A percentile compares a stretch with the other conserved stretches of the same genome.
Conservation (phyloP, 2,888 invertebrate species). For the Oligia strigilis region DNA sequence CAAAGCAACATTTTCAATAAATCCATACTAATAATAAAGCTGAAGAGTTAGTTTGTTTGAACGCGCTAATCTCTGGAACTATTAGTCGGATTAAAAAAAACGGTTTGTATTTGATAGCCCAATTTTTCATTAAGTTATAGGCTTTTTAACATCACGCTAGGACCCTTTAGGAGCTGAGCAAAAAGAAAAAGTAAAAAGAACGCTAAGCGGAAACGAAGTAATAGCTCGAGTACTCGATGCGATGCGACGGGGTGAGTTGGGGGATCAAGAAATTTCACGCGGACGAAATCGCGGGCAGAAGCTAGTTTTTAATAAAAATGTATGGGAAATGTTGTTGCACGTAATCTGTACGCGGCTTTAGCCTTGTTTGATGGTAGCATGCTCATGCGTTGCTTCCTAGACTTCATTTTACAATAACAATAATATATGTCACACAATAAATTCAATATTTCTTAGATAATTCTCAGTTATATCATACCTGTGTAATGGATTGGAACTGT, state of each 20-base stretch:
- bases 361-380: constrained; percentile 36
- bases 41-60: neutral
- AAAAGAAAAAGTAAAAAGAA: neutral
- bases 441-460: neutral
- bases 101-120: too few species aligned
- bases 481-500: constrained; percentile 27
- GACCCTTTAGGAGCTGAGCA: neutral
- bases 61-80: neutral
- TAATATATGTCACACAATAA: neutral
- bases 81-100: neutral
- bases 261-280: too few species aligned
- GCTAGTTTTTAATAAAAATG: neutral
- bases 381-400: constrained; percentile 19
- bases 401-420: neutral
- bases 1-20: neutral
- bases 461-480: constrained; percentile 1
- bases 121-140: neutral
- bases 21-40: neutral
- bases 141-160: neutral
- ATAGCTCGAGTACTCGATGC: too few species aligned
- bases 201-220: neutral
- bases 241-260: too few species aligned
- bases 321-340: constrained; percentile 1
- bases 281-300: too few species aligned
- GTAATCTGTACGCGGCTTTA: neutral